Percentiles rank a stretch among this genome's conserved stretches.
Conservation (phyloP, 2,113 vertebrate genomes). For the Crotophaga sulcirostris region DNA sequence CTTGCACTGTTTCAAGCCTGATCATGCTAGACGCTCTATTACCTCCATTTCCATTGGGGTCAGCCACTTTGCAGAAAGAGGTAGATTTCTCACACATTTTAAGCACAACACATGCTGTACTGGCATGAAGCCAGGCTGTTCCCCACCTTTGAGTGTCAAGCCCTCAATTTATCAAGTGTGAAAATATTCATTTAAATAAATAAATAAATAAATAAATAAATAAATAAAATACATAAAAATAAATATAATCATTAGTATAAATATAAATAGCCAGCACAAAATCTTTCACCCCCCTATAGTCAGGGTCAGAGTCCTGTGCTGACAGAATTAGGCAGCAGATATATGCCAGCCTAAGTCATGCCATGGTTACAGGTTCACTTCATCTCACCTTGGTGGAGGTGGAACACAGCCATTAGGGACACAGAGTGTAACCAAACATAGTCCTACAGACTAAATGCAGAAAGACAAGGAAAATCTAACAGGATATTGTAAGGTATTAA, state of each 20-base stretch:
- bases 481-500: background rate
- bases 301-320: fast-evolving
- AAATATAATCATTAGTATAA: too few species aligned
- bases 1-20: background rate
- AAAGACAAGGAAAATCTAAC: background rate
- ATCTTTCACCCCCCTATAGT: background rate
- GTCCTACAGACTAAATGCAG: background rate
- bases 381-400: fast-evolving
- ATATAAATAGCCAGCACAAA: background rate
- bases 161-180: background rate
- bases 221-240: too few species aligned
- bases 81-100: background rate
- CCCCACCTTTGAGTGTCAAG: background rate
- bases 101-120: background rate
- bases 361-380: background rate
- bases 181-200: background rate
- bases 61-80: background rate
- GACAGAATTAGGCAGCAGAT: background rate
- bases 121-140: background rate
- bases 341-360: background rate
- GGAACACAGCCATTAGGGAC: background rate
- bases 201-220: background rate
- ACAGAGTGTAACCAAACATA: fast-evolving
- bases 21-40: background rate
- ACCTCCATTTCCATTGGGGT: background rate